Conservation (phyloP, 1,140 invertebrate genomes). For the Radopholus similis region DNA sequence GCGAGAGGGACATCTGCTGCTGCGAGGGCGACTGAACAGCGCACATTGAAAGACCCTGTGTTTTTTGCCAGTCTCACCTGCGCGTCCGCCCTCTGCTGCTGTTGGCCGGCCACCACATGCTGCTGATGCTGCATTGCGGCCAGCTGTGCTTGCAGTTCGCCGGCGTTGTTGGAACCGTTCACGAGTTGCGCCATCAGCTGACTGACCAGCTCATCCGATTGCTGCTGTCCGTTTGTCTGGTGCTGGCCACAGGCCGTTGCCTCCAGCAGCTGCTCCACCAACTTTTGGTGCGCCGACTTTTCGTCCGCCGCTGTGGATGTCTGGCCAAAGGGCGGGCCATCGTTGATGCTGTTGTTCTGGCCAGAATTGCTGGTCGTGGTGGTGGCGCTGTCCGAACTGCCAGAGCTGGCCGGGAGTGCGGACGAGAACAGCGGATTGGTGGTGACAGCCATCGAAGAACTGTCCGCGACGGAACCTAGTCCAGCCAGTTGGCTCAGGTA, state of each 20-base stretch:
- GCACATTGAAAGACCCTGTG: not conserved
- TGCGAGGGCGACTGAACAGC: constrained; percentile 7
- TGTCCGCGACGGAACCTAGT: not conserved
- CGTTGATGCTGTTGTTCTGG: not conserved
- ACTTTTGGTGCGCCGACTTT: constrained; percentile 11
- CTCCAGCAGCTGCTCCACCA: constrained; percentile 13
- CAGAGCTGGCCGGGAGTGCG: not conserved
- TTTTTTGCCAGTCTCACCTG: not conserved
- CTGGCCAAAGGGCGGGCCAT: not conserved
- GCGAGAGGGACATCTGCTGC: constrained; percentile 7
- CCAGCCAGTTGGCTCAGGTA: constrained; percentile 3
- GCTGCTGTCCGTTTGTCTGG: not conserved
- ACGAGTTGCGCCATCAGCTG: constrained; percentile 17
- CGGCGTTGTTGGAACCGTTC: constrained; percentile 1
- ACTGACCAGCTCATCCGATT: constrained; percentile 10
- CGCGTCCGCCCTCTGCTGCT: not conserved
- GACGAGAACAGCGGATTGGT: not conserved
- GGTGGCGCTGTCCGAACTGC: not conserved
- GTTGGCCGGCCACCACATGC: not conserved
- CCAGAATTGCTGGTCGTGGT: not conserved
- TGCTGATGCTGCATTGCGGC: constrained; percentile 5
- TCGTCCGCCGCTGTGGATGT: not conserved
- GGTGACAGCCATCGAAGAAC: not conserved
- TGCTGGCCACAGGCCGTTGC: not conserved
- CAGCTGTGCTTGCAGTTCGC: constrained; percentile 3